Percentiles rank a stretch among this genome's conserved stretches.
Evolutionary conservation across 1,140 invertebrate genomes (phyloP).

Genomic region (Bombus pascuorum): DNA sequence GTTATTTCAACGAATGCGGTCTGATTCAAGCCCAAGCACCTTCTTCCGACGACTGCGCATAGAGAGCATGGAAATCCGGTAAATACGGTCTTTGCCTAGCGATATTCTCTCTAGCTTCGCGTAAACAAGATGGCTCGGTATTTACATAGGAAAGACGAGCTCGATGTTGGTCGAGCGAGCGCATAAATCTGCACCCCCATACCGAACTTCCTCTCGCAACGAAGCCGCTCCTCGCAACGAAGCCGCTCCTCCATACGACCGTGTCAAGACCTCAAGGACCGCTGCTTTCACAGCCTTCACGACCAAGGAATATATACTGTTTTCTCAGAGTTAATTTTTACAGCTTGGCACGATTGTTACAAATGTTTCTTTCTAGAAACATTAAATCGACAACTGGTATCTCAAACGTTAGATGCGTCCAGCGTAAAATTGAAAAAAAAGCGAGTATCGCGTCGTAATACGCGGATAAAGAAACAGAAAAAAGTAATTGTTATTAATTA

Average conservation of each 20-base stretch:
- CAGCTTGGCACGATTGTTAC: not conserved
- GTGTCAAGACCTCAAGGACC: constrained; percentile 11
- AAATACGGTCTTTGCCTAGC: constrained; percentile 31
- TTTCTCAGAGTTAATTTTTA: not conserved
- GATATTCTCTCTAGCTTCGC: constrained; percentile 31
- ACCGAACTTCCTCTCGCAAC: not conserved
- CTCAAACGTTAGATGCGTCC: too few relatives aligned
- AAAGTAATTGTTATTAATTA: too few relatives aligned
- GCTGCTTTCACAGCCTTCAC: not conserved
- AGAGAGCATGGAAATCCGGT: not conserved
- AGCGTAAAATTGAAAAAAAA: too few relatives aligned
- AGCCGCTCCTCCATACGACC: not conserved
- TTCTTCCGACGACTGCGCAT: not conserved
- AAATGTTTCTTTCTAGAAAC: too few relatives aligned
- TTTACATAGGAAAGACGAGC: constrained; percentile 48
- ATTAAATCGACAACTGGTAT: too few relatives aligned
- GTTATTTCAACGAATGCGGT: constrained; percentile 27
- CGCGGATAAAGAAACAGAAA: too few relatives aligned
- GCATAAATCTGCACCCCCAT: constrained; percentile 39
- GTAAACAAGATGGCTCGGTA: constrained; percentile 45
- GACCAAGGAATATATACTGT: not conserved
- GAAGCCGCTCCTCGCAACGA: not conserved
- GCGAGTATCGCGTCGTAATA: too few relatives aligned
- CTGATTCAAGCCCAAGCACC: not conserved
- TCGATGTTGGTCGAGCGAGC: constrained; percentile 9